Evolutionary conservation across 2,888 invertebrate species (phyloP).

Genomic region (Bombylius major): DNA sequence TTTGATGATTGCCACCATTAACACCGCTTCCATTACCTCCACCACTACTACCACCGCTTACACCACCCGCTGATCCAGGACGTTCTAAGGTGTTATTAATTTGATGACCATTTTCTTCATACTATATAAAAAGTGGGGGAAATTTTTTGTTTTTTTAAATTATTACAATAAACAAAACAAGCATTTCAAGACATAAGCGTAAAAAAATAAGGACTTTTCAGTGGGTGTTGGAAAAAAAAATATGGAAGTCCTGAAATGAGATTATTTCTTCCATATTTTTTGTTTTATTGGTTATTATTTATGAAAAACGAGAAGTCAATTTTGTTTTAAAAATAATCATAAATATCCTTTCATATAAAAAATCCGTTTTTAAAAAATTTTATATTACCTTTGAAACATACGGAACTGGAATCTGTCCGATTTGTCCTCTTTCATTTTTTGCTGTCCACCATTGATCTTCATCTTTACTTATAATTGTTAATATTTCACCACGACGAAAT

Average conservation of each 20-base stretch:
- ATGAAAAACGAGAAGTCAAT: too few relatives aligned
- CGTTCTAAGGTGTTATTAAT: conserved; percentile 26
- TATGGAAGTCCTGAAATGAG: too few relatives aligned
- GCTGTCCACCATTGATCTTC: conserved; percentile 99
- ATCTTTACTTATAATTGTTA: conserved; percentile 85
- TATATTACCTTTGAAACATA: conserved; percentile 68
- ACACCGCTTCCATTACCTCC: conserved; percentile 8
- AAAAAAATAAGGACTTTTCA: too few relatives aligned
- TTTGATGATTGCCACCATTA: background rate
- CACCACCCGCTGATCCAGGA: conserved; percentile 25
- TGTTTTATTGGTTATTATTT: too few relatives aligned
- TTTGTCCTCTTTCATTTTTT: conserved; percentile 69
- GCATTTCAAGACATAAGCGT: too few relatives aligned
- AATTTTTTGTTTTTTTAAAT: too few relatives aligned
- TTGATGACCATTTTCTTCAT: conserved; percentile 23
- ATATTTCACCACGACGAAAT: conserved; percentile 85
- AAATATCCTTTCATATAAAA: too few relatives aligned
- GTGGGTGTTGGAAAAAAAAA: too few relatives aligned
- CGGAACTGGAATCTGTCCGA: conserved; percentile 91
- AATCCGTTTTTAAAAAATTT: too few relatives aligned
- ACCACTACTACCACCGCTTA: conserved; percentile 22
- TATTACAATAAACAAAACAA: too few relatives aligned
- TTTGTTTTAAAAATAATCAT: too few relatives aligned
- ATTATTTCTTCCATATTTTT: too few relatives aligned
- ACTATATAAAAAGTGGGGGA: conserved; percentile 16